These are phyloP conservation scores for Leptodactylus fuscus DNA, from an alignment of 2,113 vertebrate genomes.

Conservation along the genomic window DNA sequence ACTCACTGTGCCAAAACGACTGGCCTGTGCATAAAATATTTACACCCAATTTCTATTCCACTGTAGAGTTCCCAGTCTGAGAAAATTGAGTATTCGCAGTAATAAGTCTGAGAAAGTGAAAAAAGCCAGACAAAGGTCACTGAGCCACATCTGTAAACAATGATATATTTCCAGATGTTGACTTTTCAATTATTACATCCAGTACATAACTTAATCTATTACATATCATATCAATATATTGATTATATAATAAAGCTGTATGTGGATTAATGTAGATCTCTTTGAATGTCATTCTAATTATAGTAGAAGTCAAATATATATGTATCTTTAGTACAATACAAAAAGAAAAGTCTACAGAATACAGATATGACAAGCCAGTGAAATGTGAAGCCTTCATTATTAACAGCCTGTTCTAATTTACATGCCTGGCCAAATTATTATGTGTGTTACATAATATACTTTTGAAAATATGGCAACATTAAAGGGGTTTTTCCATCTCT, in stretches of 20 bases:
- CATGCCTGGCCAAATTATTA: no score
- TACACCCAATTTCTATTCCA: constrained; percentile 52
- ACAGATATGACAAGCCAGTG: no score
- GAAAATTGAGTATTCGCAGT: constrained; percentile 28
- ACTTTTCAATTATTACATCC: neutral
- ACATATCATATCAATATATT: neutral
- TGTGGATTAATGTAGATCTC: neutral
- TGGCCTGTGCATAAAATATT: constrained; percentile 49
- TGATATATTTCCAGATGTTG: constrained; percentile 26
- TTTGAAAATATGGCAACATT: no score
- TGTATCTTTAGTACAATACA: no score
- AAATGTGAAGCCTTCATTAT: no score
- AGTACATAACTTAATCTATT: neutral
- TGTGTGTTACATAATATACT: no score
- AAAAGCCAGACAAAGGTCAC: constrained; percentile 52
- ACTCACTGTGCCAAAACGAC: constrained; percentile 42
- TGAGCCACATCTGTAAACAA: constrained; percentile 34
- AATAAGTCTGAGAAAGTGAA: constrained; percentile 39
- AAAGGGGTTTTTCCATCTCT: no score
- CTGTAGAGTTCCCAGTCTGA: constrained; percentile 42
- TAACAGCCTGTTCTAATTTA: no score
- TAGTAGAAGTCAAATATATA: no score
- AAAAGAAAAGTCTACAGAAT: no score
- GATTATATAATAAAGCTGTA: neutral
- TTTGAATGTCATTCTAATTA: no score